These are phyloP conservation scores for Rhabdomys dilectus DNA, from an alignment of 2,113 vertebrate species.

Conservation along the genomic window DNA sequence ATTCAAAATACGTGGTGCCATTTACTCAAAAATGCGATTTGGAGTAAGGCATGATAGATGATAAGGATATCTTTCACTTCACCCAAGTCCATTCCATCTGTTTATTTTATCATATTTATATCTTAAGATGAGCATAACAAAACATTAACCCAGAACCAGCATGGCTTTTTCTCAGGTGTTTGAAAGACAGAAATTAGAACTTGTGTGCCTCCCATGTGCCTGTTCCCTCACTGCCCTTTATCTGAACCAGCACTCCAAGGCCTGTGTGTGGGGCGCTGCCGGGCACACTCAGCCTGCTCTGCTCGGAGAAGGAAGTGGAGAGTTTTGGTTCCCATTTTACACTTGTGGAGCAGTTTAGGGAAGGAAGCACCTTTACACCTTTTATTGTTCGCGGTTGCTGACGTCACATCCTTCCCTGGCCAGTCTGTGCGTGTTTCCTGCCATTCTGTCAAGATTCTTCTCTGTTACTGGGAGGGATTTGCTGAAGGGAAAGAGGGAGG, in stretches of 20 bases:
- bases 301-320: conserved; percentile 90
- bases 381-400: conserved; percentile 97
- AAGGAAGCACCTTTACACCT: conserved; percentile 99
- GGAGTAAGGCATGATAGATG: neutral
- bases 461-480: conserved; percentile 84
- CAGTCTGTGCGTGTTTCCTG: conserved; percentile 94
- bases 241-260: conserved; percentile 83
- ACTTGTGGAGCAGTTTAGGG: conserved; percentile 95
- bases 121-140: conserved; percentile 68
- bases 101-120: conserved; percentile 55
- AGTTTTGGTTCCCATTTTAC: conserved; percentile 94
- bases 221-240: conserved; percentile 78
- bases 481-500: conserved; percentile 54
- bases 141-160: conserved; percentile 45
- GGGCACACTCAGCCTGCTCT: conserved; percentile 86
- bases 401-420: conserved; percentile 97
- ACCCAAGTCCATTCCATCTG: neutral
- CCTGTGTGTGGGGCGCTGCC: conserved; percentile 81
- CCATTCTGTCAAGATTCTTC: conserved; percentile 91
- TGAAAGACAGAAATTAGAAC: conserved; percentile 79
- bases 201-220: conserved; percentile 72
- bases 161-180: conserved; percentile 72
- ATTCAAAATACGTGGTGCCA: neutral
- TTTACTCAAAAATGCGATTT: neutral
- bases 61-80: neutral